Base-by-base conservation (phyloP, 2,113 vertebrate genomes). In the Dendropsophus ebraccatus region DNA sequence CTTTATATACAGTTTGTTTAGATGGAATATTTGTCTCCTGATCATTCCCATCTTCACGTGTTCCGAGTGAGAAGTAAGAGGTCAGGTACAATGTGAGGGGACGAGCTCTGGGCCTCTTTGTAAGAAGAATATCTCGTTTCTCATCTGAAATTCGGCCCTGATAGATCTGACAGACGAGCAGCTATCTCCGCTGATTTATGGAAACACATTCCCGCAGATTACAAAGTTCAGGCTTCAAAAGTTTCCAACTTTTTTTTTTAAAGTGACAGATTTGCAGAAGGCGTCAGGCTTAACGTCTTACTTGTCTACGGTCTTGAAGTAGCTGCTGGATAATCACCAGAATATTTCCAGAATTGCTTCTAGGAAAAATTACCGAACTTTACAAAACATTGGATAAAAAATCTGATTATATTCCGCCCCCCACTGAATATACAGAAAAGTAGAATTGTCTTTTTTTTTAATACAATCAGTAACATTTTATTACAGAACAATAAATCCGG, bases 181-280 rank as follows among this genome's bases (percentile, higher is more conserved):
- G 93, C 91, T 91, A 90, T 91, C 92, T 87, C 89, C 88, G 90
- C 90, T 94, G 93, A 94, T 94, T 94, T 94, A 94, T 94, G 90
- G 92, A 94, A 93, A 89, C 86, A 91, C 88, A 91, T 90, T 90
- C 85, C 87, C 90, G 88, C 90, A 91, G 88, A 90, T 88, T 86
- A 0, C 19, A 86, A 87, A 90, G 92, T 92, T 91, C 91, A 88
- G 83, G 91, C 92, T 92, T 94, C 90, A 92, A 91, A 90, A 90
- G 91, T 88, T 87, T 90, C 87, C 88, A 90, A 41, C 41, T 41
- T 41, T 41, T 70, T 69, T 69, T 35, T 87, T 19, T 21, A 75
- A 62, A 84, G 41, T 62, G 23, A 75, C n/a, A 47, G 12, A 47
- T 84, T n/a, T 62, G 35, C 28, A 69, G 50, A 45, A 60, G 13